Evolutionary conservation across 23 tunicate species (phyloP), one percentile per base, ranked within the genome.

Genomic region (Trididemnum nubilum): DNA sequence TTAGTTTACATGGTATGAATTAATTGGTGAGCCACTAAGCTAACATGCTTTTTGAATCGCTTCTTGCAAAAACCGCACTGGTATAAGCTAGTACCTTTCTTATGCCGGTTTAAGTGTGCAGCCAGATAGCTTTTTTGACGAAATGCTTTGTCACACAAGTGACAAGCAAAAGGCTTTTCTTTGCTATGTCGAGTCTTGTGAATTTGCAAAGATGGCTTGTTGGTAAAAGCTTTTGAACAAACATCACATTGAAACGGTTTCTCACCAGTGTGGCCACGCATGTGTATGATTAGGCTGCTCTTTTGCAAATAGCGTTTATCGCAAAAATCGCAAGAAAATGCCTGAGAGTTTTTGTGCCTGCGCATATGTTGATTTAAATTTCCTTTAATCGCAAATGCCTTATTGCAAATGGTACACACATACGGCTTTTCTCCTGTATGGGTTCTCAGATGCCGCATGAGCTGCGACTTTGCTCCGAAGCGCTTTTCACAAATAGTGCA

Each of bases 251-350:
- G 28, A 40, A 80, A 80, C 60, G 84, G 84, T 36, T 80, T 80
- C 38, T 64, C 84, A 1, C 84, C 84, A 37, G 84, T 80, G 38
- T 80, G 84, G 28, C 75, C 26, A 2, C 75, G 30, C 34, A 65
- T 36, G 34, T 80, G 84, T 2, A 29, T 21, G 1, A 27, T 80
- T 12, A 80, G 44, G 33, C 60, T 26, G 28, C 33, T 37, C 2
- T 21, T 24, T 23, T 39, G 60, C 30, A 73, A 5, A 39, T 7
- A 73, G 2, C 60, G 5, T 29, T 73, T 73, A 36, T 39, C 60
- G 28, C 79, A 73, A 15, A 37, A 2, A n/a, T 5, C 3, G 24
- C 79, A 73, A 4, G 38, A 25, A 39, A 21, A 33, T 7, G 58
- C 9, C 29, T 73, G 37, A 2, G n/a, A n/a, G 60, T 49, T 49